Evolutionary conservation across 1,140 invertebrate genomes (phyloP).

Genomic region (Cydia strobilella): DNA sequence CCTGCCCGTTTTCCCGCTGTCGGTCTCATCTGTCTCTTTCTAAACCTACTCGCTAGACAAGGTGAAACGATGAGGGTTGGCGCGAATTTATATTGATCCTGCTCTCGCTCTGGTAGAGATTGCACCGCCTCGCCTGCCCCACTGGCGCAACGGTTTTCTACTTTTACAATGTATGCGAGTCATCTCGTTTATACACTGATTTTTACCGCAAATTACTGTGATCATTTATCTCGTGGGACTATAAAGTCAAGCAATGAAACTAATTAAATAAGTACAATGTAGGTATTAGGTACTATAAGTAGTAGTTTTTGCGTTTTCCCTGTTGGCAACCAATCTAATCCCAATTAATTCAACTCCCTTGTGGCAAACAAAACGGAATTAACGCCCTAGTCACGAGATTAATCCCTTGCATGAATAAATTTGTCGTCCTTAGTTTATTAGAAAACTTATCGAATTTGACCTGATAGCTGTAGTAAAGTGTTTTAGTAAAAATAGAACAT

Average conservation of each 20-base stretch:
- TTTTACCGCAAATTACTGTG: background rate
- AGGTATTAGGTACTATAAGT: too few relatives aligned
- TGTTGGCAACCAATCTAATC: background rate
- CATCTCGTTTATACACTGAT: background rate
- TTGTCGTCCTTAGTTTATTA: too few relatives aligned
- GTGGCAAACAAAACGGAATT: too few relatives aligned
- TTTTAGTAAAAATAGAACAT: too few relatives aligned
- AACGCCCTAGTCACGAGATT: too few relatives aligned
- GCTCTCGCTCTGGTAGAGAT: constrained; percentile 40
- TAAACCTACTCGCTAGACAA: constrained; percentile 5
- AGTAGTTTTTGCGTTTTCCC: background rate
- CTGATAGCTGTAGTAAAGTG: too few relatives aligned
- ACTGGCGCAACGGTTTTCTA: constrained; percentile 49
- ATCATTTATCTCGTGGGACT: background rate
- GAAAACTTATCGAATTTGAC: too few relatives aligned
- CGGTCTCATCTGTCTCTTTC: constrained; percentile 4
- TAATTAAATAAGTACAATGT: background rate
- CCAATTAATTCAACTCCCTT: too few relatives aligned
- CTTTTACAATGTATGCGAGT: constrained; percentile 38
- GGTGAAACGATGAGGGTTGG: constrained; percentile 10
- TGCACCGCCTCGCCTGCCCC: constrained; percentile 36
- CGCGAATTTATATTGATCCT: constrained; percentile 24
- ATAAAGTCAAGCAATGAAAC: background rate
- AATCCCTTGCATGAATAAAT: too few relatives aligned
- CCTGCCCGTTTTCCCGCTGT: constrained; percentile 24